Evolutionary conservation across 2,797 vertebrate genomes (phyloP).

Genomic region (Scyliorhinus canicula): DNA sequence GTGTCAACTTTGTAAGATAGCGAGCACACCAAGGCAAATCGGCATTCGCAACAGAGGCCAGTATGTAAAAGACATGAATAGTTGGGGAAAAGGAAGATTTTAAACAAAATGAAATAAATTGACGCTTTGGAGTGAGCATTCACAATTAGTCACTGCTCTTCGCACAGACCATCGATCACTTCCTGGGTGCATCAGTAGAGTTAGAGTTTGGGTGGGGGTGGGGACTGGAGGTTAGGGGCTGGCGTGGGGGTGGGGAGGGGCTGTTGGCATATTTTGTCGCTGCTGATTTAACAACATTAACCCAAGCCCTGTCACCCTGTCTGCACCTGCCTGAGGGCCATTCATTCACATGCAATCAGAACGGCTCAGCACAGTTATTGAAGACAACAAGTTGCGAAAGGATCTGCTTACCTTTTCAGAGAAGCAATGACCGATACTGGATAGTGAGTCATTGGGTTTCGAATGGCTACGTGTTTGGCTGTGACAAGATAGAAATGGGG

Average conservation of each 20-base stretch:
- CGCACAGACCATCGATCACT: neutral
- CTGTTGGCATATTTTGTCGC: neutral
- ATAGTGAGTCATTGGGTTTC: neutral
- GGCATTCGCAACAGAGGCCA: neutral
- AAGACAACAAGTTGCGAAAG: neutral
- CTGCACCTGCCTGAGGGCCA: neutral
- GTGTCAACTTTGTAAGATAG: neutral
- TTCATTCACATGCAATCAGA: neutral
- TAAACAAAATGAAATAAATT: neutral
- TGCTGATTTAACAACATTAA: neutral
- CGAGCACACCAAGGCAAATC: neutral
- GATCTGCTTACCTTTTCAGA: neutral
- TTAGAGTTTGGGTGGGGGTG: too few relatives aligned
- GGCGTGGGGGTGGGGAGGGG: neutral
- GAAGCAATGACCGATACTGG: neutral
- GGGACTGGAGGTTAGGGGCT: too few relatives aligned
- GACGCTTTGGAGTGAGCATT: neutral
- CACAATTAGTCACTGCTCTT: neutral
- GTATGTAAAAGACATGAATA: neutral
- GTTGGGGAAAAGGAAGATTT: too few relatives aligned
- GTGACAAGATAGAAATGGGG: neutral
- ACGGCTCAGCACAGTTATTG: neutral
- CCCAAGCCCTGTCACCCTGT: neutral
- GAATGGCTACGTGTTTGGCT: neutral
- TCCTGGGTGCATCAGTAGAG: neutral